Percentiles rank a stretch among this genome's conserved stretches.
Conservation (phyloP, 2,888 invertebrate species). For the Macrophya annulata region DNA sequence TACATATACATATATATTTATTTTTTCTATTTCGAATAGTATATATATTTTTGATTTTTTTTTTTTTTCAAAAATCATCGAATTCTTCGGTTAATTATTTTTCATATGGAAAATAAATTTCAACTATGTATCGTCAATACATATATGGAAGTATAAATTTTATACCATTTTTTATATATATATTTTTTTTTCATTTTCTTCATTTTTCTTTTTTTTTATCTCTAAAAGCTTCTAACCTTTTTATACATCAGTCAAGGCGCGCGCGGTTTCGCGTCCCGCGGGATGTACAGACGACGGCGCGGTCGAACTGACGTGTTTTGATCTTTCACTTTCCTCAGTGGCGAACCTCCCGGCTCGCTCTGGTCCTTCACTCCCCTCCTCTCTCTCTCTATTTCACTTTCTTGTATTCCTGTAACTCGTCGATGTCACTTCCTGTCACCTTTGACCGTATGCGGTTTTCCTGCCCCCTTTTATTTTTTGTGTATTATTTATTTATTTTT, state of each 20-base stretch:
- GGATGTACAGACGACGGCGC: conserved; percentile 38
- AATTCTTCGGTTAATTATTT: no score
- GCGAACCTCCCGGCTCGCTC: neutral
- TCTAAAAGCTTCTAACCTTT: conserved; percentile 54
- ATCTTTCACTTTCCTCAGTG: conserved; percentile 54
- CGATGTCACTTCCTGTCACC: conserved; percentile 14
- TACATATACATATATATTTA: no score
- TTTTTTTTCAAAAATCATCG: neutral
- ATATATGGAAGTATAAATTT: neutral
- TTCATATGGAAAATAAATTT: neutral
- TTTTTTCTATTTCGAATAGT: no score
- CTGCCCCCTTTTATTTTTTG: neutral
- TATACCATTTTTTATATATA: neutral
- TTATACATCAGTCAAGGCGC: conserved; percentile 1
- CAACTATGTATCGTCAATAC: no score
- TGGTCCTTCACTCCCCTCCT: neutral
- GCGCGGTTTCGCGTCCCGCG: conserved; percentile 16
- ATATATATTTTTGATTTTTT: no score
- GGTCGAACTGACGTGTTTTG: conserved; percentile 50
- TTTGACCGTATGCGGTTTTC: neutral
- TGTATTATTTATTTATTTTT: neutral
- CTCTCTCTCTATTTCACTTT: neutral
- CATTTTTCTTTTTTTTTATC: neutral
- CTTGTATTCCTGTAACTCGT: neutral
- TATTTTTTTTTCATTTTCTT: conserved; percentile 17